Base-by-base conservation (phyloP, 1,140 invertebrate genomes). In the Druon quercuslanigerum region DNA sequence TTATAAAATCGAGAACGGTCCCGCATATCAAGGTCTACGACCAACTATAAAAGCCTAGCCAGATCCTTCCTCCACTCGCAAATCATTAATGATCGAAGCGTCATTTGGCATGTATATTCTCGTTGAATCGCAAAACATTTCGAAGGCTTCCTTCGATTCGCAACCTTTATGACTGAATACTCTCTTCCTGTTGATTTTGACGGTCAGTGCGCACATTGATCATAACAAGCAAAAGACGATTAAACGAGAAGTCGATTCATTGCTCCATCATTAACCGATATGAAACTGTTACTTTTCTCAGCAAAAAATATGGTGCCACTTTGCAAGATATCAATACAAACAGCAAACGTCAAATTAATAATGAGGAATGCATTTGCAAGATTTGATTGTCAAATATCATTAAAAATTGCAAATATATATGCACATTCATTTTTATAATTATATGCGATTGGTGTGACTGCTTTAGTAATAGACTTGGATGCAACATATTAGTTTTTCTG, bases 21-120 rank as follows among this genome's bases (percentile, higher is more conserved):
- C 17, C 8, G 40, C 50, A 72, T 60, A 78, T 74, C 76, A 80
- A 82, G 82, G 82, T 79, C 79, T 74, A 79, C 80, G 77, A 82
- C 80, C 82, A 80, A 77, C 78, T 80, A 80, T 82, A 79, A 78
- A 51, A 71, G 74, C 74, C 71, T 25, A 19, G 76, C 46, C 40
- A 70, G 77, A 79, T 82, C 73, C 72, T 79, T 82, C 54, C 57
- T 75, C 51, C 76, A 75, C 81, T 79, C 76, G 71, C 57, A 40
- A 71, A 25, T 11, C 66, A 19, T 57, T 50, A 66, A n/a, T 52
- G 60, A 72, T 57, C 54, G 72, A 72, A 17, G 17, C 16, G n/a
- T 70, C 16, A 76, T 71, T 51, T 54, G 25, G 20, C 1, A 51
- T 46, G 25, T 16, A 72, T 20, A 72, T 50, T 71, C 60, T 79